phyloP scores from a whole-genome alignment of 2,113 vertebrate species.

The Neotragus moschatus region DNA sequence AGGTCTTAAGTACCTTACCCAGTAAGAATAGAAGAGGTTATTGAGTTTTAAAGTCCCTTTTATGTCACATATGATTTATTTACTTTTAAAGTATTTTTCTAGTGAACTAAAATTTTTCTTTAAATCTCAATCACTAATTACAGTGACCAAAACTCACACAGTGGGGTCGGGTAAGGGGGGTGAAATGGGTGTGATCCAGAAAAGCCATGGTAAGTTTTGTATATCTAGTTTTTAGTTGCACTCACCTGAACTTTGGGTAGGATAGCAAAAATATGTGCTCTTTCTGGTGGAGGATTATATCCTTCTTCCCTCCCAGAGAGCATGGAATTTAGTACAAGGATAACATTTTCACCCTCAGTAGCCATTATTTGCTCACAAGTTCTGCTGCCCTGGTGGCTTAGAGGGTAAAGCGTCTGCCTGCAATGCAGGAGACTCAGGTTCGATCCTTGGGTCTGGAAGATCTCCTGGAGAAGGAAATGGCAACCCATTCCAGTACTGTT shows the following conservation, averaged over 20 bases:
- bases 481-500: too few relatives aligned
- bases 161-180: fast-evolving
- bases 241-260: background rate
- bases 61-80: background rate
- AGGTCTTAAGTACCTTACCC: background rate
- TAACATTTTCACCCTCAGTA: background rate
- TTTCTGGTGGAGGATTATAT: background rate
- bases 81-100: background rate
- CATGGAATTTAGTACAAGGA: background rate
- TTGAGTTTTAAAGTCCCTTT: background rate
- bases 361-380: background rate
- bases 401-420: too few relatives aligned
- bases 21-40: background rate
- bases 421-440: too few relatives aligned
- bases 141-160: background rate
- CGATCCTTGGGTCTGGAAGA: too few relatives aligned
- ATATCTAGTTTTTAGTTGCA: background rate
- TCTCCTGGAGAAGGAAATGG: too few relatives aligned
- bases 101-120: background rate
- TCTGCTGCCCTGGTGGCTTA: background rate
- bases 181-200: too few relatives aligned
- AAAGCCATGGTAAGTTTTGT: background rate
- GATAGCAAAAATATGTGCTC: background rate
- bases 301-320: background rate
- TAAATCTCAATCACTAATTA: background rate